Evolutionary conservation across 2,797 vertebrate species (phyloP).

Genomic region (Monodelphis domestica): DNA sequence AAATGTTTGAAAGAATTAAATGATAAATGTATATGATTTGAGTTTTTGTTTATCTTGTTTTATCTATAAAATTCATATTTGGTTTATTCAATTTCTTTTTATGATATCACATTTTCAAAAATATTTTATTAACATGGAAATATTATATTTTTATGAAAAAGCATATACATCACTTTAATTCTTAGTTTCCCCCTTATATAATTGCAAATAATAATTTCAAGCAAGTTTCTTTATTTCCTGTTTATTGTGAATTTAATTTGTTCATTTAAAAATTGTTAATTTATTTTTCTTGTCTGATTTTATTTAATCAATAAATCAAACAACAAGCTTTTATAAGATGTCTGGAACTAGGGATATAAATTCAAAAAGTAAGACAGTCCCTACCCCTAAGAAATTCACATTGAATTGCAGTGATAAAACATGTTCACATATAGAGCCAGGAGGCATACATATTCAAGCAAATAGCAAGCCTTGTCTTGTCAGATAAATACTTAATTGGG

Average conservation of each 20-base stretch:
- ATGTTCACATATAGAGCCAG: neutral
- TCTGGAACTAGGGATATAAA: too few species aligned
- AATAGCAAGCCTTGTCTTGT: neutral
- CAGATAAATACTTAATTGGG: neutral
- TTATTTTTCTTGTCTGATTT: neutral
- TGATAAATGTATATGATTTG: neutral
- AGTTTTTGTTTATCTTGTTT: neutral
- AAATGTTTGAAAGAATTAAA: neutral
- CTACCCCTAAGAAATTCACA: neutral
- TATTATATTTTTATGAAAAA: neutral
- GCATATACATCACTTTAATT: neutral
- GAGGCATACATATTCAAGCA: neutral
- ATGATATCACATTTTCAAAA: neutral
- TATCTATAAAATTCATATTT: neutral
- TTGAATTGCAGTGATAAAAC: neutral
- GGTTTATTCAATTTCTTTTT: neutral
- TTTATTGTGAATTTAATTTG: neutral
- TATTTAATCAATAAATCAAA: neutral
- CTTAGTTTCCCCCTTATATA: neutral
- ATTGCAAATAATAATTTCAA: neutral
- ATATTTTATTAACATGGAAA: neutral
- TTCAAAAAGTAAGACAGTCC: neutral
- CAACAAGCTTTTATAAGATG: too few species aligned
- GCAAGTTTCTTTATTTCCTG: neutral
- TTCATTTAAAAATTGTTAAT: neutral